phyloP scores from a whole-genome alignment of 2,888 invertebrate species.

The Neuroscelio doddi region DNA sequence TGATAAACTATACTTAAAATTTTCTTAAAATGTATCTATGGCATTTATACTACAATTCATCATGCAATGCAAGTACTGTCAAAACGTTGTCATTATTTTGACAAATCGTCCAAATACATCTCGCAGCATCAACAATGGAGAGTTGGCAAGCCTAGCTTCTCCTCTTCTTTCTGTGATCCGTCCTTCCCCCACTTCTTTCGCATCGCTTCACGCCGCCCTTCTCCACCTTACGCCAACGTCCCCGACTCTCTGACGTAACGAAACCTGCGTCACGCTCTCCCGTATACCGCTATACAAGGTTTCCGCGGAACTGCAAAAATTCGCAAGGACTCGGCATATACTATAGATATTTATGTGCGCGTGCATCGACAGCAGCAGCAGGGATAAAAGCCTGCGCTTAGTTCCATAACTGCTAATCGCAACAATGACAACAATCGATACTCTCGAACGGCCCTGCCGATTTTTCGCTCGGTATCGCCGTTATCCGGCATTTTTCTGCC shows the following conservation, averaged over 20 bases:
- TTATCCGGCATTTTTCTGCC: too few relatives aligned
- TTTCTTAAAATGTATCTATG: too few relatives aligned
- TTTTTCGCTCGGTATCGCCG: too few relatives aligned
- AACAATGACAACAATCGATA: too few relatives aligned
- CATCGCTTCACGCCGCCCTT: background rate
- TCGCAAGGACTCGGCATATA: constrained; percentile 41
- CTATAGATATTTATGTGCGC: constrained; percentile 17
- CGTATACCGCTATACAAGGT: constrained; percentile 47
- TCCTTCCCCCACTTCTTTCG: background rate
- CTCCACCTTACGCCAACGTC: constrained; percentile 9
- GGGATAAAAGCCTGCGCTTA: too few relatives aligned
- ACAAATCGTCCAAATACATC: too few relatives aligned
- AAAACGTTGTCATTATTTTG: too few relatives aligned
- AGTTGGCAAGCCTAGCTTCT: constrained; percentile 40
- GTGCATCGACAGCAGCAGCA: background rate
- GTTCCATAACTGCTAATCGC: too few relatives aligned
- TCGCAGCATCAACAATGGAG: constrained; percentile 2
- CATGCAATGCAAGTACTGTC: too few relatives aligned
- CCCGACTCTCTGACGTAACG: constrained; percentile 47
- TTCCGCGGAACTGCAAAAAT: constrained; percentile 47
- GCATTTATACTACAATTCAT: too few relatives aligned
- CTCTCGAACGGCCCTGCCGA: too few relatives aligned
- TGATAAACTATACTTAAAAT: too few relatives aligned
- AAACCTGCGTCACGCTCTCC: constrained; percentile 36
- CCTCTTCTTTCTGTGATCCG: constrained; percentile 27